Base-by-base conservation (phyloP, 2,888 invertebrate genomes). In the Lithophane socia region DNA sequence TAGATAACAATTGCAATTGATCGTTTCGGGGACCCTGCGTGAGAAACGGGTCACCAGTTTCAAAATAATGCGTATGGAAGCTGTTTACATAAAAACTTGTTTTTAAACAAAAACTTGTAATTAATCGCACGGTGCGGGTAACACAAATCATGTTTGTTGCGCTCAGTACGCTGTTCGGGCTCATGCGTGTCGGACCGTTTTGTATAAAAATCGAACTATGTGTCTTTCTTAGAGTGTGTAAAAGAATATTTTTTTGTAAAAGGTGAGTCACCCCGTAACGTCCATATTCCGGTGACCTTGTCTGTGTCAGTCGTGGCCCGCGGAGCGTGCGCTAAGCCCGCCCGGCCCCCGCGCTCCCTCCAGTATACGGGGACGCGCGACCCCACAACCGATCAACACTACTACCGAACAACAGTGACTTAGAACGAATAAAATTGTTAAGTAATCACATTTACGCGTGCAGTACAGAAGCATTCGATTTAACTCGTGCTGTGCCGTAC, bases 201-300 rank as follows among this genome's bases (percentile, higher is more conserved):
- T 18, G 63, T 47, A 13, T 60, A 47, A 74, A 73, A 87, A 76
- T 75, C 78, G 67, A 85, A 82, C 58, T 24, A 44, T 18, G 52
- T 52, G 49, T 67, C 9, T 68, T 18, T 73, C 64, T 76, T 47
- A 67, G 73, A 71, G 63, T 73, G 72, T 61, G 42, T 64, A 61
- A 68, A 74, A 71, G 64, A 63, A 82, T 69, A 70, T 58, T 80
- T 86, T 60, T 76, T 78, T 69, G 73, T 77, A 60, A 71, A 82
- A 87, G 91, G 88, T 90, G 89, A 91, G 88, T 91, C 90, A 90
- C 87, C 89, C 86, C 79, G 76, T 83, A 80, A 75, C 83, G 80
- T 83, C 85, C 87, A 85, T 86, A 84, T 88, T 88, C 87, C 87
- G 80, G 75, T 91, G 92, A 91, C 92, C 92, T 93, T 93, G 92